Base-by-base conservation (phyloP, 2,797 vertebrate species). In the Sphaeramia orbicularis region DNA sequence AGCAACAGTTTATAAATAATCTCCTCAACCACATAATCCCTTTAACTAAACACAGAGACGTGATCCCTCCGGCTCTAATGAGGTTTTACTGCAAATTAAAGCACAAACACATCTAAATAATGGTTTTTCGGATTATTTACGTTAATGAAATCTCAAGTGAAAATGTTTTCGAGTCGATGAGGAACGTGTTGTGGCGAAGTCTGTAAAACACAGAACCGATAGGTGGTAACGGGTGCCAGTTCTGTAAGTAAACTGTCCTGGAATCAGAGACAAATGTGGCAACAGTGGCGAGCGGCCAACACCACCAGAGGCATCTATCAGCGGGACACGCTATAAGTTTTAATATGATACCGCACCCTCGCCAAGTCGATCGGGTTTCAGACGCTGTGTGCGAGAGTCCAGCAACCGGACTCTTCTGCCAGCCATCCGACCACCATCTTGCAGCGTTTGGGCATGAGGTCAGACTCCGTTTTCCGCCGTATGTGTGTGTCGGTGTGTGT, bases 391-490 rank as follows among this genome's bases (percentile, higher is more conserved):
- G 63, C 62, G 59, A 41, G 54, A 55, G 13, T 96, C 95, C 86
- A 88, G 93, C 91, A 73, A 71, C 76, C 60, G 88, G 76, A 80
- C 74, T 73, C 85, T 50, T 54, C 58, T 69, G 71, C 65, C 71
- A 63, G 59, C 67, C 65, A 42, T 51, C 36, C 10, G 4, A 66
- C 95, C 93, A 87, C 93, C 96, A 94, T 96, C 87, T 92, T 91
- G 85, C 90, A 87, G 89, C 93, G 95, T 95, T 98, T 92, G 82
- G 14, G 81, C 89, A 92, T 99, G 97, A 98, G 96, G 93, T 98
- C 97, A 98, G 94, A 90, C 85, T 92, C 94, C 94, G 91, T 92
- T 96, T 96, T 94, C 95, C 54, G 69, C 16, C 62, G 6, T 65
- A 10, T 59, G 32, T 38, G 48, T 58, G 61, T 56, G 35, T 49